Base-by-base conservation (phyloP, 64 coral and sea anemone species). In the Dendrophyllia cribrosa region DNA sequence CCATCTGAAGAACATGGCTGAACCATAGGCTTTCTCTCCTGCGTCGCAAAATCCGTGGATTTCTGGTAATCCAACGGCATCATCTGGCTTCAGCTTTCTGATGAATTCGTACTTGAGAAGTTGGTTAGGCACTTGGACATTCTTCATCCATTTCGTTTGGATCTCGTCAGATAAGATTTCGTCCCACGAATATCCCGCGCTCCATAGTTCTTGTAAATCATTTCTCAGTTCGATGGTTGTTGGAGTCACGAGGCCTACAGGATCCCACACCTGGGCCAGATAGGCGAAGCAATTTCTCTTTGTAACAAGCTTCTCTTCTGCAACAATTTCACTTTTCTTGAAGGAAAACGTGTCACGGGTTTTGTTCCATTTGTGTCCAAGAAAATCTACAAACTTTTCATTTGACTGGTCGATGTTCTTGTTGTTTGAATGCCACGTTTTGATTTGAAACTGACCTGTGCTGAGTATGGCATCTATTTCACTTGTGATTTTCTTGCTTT, bases 171-270 rank as follows among this genome's bases (percentile, higher is more conserved):
- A 25, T 12, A 90, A n/a, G 9, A 69, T 66, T 0, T 90, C 75
- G 20, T 90, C 75, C 88, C 87, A 90, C 1, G 52, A 25, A n/a
- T 49, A 79, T 9, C 59, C 88, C 14, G 26, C 17, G 59, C 75
- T 79, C 88, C 88, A 89, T 10, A 90, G 75, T 45, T 90, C 88
- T 79, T 90, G 74, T 11, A 90, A 14, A 55, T 79, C 88, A 23
- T 79, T 79, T 34, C 87, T 24, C 17, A 89, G 60, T 11, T 89
- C 25, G 9, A 89, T 67, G 51, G 88, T 49, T 19, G 78, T 75
- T 21, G 86, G 86, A 11, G 51, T 73, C 10, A 75, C 67, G 13
- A 89, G 16, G 88, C 88, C 12, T 53, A 22, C 66, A 76, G 22
- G 34, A 69, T n/a, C n/a, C n/a, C n/a, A n/a, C n/a, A n/a, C n/a